A percentile compares a stretch with the other conserved stretches of the same genome.
phyloP scores from a whole-genome alignment of 1,140 invertebrate species.

The Scaptomyza graminum region DNA sequence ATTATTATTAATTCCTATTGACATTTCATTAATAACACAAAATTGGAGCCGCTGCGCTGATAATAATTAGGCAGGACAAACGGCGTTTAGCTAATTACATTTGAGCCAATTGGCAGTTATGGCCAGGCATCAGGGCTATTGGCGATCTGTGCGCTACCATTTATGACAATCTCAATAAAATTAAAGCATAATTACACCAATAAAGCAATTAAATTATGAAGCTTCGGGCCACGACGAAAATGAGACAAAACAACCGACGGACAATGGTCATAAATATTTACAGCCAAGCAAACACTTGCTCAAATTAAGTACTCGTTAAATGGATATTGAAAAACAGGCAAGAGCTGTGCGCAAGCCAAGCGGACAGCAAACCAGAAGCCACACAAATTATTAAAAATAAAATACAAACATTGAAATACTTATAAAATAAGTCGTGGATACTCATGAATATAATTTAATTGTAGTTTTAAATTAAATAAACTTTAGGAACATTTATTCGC shows the following conservation, averaged over 20 bases:
- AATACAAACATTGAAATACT: conserved; percentile 24
- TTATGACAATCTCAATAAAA: conserved; percentile 78
- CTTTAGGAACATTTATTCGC: conserved; percentile 11
- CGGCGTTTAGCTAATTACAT: conserved; percentile 69
- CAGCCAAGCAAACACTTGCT: conserved; percentile 81
- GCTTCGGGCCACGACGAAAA: conserved; percentile 31
- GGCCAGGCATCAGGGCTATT: conserved; percentile 16
- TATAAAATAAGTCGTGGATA: conserved; percentile 34
- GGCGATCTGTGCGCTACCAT: conserved; percentile 45
- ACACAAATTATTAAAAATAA: conserved; percentile 76
- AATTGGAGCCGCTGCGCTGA: conserved; percentile 12
- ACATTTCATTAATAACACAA: conserved; percentile 46
- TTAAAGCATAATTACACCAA: conserved; percentile 78
- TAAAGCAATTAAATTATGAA: conserved; percentile 80
- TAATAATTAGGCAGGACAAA: conserved; percentile 59
- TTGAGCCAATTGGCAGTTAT: conserved; percentile 47
- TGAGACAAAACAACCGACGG: conserved; percentile 40
- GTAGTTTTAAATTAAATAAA: conserved; percentile 38
- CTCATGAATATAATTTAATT: conserved; percentile 31
- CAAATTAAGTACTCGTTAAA: conserved; percentile 81
- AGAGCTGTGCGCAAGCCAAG: neutral
- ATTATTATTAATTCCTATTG: conserved; percentile 50
- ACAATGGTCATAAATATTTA: conserved; percentile 75
- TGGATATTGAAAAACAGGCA: conserved; percentile 68
- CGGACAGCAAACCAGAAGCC: conserved; percentile 24